A percentile compares a stretch with the other conserved stretches of the same genome.
These are phyloP conservation scores for Phorcus lineatus DNA, from an alignment of 2,888 invertebrate genomes.

Conservation along the genomic window DNA sequence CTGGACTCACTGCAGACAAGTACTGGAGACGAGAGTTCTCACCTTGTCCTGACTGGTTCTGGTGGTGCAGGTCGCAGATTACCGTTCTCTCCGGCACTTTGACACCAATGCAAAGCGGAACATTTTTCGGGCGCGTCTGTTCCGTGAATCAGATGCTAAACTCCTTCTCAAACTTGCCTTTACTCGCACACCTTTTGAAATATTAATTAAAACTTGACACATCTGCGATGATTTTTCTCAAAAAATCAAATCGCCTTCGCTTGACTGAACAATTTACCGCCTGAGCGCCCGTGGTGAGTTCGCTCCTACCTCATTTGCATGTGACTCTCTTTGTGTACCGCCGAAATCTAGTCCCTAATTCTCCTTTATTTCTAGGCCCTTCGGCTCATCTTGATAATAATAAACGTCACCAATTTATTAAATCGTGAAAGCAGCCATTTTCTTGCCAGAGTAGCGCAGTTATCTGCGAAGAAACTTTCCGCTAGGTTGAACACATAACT, in stretches of 20 bases:
- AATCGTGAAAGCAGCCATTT: conserved; percentile 34
- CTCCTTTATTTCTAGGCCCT: conserved; percentile 28
- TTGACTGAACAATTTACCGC: conserved; percentile 41
- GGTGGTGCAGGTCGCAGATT: background rate
- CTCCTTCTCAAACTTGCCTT: background rate
- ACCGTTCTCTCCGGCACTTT: background rate
- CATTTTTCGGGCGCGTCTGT: conserved; percentile 5
- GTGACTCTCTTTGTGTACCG: conserved; percentile 29
- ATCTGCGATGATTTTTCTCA: conserved; percentile 50
- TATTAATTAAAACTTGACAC: conserved; percentile 57
- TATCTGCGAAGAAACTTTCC: conserved; percentile 29
- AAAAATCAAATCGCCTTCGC: conserved; percentile 53
- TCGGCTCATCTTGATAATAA: conserved; percentile 27
- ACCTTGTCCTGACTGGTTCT: background rate
- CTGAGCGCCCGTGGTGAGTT: conserved; percentile 24
- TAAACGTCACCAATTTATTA: conserved; percentile 35
- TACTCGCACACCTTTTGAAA: conserved; percentile 38
- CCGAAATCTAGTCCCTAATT: conserved; percentile 13
- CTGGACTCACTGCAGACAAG: background rate
- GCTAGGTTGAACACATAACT: conserved; percentile 30
- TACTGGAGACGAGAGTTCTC: background rate
- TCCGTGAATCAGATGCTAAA: background rate
- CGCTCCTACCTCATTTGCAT: conserved; percentile 32
- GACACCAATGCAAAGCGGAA: conserved; percentile 18
- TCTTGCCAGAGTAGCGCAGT: conserved; percentile 22